A percentile compares a stretch with the other conserved stretches of the same genome.
Conservation (phyloP, 1,140 invertebrate species). For the Diorhabda carinulata region DNA sequence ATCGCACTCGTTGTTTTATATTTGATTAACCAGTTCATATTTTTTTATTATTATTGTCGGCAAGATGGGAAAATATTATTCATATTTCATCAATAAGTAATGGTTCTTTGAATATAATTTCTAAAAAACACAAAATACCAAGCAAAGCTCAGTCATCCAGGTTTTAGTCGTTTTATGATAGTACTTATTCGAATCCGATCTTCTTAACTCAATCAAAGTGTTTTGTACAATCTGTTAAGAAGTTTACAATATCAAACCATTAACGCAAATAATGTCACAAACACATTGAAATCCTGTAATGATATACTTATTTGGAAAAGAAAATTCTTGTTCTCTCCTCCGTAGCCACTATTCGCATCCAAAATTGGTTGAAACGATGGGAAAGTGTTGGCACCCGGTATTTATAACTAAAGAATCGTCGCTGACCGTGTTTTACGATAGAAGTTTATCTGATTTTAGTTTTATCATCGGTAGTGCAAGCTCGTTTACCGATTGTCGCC, state of each 20-base stretch:
- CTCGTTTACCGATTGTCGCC: slow-evolving; percentile 13
- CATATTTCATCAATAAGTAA: no score
- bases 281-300: slow-evolving; percentile 10
- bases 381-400: slow-evolving; percentile 18
- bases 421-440: slow-evolving; percentile 20
- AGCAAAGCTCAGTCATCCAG: no score
- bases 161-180: no score
- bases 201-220: neutral
- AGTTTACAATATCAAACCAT: neutral
- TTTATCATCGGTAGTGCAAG: slow-evolving; percentile 14
- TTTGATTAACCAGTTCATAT: no score
- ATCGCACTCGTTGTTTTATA: no score
- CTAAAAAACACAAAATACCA: no score
- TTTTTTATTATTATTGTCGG: no score
- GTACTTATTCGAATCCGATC: no score
- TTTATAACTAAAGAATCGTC: slow-evolving; percentile 24
- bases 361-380: slow-evolving; percentile 20
- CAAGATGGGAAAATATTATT: no score
- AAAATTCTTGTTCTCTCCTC: slow-evolving; percentile 17
- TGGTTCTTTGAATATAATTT: no score
- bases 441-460: slow-evolving; percentile 22
- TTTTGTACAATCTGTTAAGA: neutral
- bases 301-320: slow-evolving; percentile 20
- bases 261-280: slow-evolving; percentile 4
- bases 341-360: slow-evolving; percentile 3